phyloP scores from a whole-genome alignment of 1,140 invertebrate genomes.

The Drosophila takahashii region DNA sequence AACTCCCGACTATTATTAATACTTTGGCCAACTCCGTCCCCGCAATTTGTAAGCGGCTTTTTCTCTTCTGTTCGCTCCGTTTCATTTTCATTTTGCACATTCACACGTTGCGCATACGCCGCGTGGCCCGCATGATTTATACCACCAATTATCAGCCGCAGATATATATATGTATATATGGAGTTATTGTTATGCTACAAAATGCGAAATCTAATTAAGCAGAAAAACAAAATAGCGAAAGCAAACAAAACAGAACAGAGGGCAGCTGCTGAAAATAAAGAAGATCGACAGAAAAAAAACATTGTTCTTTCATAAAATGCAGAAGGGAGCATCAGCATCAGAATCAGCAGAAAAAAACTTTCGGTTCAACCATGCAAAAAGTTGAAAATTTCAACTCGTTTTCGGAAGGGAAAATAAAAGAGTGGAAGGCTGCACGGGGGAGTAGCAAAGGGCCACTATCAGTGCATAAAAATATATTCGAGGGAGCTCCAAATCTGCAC shows the following conservation, averaged over 20 bases:
- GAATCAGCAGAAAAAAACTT: neutral
- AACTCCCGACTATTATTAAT: constrained; percentile 41
- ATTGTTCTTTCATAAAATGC: constrained; percentile 20
- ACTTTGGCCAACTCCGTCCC: constrained; percentile 19
- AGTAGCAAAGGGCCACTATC: neutral
- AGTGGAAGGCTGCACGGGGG: too few relatives aligned
- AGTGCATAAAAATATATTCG: constrained; percentile 24
- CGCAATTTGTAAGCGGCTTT: constrained; percentile 27
- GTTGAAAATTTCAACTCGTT: constrained; percentile 13
- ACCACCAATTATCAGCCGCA: constrained; percentile 23
- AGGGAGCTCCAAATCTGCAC: constrained; percentile 16
- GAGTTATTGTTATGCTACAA: constrained; percentile 22
- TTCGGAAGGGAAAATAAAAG: neutral
- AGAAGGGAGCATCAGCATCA: neutral
- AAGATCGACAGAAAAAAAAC: constrained; percentile 6
- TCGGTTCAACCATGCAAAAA: constrained; percentile 28
- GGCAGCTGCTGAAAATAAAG: constrained; percentile 1
- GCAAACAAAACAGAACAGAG: neutral
- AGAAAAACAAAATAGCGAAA: constrained; percentile 32
- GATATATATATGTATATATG: neutral
- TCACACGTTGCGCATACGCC: constrained; percentile 39
- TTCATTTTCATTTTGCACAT: constrained; percentile 17
- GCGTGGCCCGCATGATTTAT: constrained; percentile 34
- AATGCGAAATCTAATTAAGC: constrained; percentile 42
- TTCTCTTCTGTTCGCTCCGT: constrained; percentile 2